Conservation (phyloP, 1,140 invertebrate species). For the Dendrolimus punctatus region DNA sequence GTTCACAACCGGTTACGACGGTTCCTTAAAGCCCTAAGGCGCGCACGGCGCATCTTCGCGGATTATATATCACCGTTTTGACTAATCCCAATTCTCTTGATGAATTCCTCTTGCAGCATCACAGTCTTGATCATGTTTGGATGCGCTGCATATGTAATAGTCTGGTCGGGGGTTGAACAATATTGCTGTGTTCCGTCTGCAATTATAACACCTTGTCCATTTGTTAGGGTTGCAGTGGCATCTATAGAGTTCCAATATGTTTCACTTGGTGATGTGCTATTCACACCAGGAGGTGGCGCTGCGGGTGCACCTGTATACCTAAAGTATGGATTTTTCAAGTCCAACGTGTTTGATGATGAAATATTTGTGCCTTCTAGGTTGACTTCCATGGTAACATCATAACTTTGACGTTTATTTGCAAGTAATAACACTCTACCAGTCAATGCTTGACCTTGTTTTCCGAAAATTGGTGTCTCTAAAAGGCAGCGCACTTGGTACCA, state of each 20-base stretch:
- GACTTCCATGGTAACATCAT: slow-evolving; percentile 98
- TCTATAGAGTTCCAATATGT: slow-evolving; percentile 91
- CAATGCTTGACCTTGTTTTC: slow-evolving; percentile 94
- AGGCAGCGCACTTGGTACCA: slow-evolving; percentile 99
- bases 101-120: slow-evolving; percentile 70
- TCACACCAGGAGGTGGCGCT: slow-evolving; percentile 90
- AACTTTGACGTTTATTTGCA: slow-evolving; percentile 98
- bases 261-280: slow-evolving; percentile 92
- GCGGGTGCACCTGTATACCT: slow-evolving; percentile 91
- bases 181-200: slow-evolving; percentile 58
- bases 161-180: slow-evolving; percentile 54
- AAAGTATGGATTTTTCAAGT: slow-evolving; percentile 99
- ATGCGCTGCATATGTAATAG: slow-evolving; percentile 47
- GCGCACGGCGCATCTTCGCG: slow-evolving; percentile 59
- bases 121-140: slow-evolving; percentile 69
- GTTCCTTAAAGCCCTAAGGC: slow-evolving; percentile 64
- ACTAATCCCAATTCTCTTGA: slow-evolving; percentile 69
- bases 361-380: slow-evolving; percentile 90
- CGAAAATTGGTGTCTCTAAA: slow-evolving; percentile 93
- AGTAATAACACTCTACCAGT: slow-evolving; percentile 90
- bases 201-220: slow-evolving; percentile 57
- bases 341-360: slow-evolving; percentile 91
- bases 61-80: slow-evolving; percentile 71
- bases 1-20: slow-evolving; percentile 67
- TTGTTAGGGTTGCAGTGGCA: slow-evolving; percentile 67